Conservation (phyloP, 2,797 vertebrate species). For the Gallirallus australis region DNA sequence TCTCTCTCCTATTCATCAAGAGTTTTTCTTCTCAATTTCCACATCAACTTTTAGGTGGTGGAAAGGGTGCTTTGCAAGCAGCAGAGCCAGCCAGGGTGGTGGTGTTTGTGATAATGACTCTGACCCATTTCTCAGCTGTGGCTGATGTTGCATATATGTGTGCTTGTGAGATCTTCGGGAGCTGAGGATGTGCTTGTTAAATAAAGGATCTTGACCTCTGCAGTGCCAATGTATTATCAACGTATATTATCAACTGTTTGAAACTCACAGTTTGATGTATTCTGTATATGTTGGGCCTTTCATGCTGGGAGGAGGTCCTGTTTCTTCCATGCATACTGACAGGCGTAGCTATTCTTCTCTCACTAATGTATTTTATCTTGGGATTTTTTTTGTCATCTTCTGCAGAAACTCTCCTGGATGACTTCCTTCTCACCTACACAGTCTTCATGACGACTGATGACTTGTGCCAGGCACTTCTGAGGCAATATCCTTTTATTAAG, state of each 20-base stretch:
- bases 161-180: neutral
- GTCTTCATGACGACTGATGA: constrained; percentile 97
- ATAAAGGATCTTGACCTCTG: neutral
- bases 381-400: constrained; percentile 48
- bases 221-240: neutral
- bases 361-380: neutral
- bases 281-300: neutral
- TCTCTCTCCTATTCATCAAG: neutral
- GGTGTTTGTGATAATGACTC: neutral
- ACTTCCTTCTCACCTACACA: constrained; percentile 96
- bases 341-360: neutral
- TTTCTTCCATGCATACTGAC: neutral
- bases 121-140: neutral
- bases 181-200: neutral
- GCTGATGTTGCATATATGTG: neutral
- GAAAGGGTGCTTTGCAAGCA: neutral
- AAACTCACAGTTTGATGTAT: neutral
- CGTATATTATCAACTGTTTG: neutral
- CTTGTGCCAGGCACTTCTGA: constrained; percentile 94
- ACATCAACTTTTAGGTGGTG: neutral
- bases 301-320: fast-evolving
- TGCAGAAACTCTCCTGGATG: constrained; percentile 92
- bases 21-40: neutral
- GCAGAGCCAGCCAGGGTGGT: neutral
- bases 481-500: constrained; percentile 94